Evolutionary conservation across 2,797 vertebrate genomes (phyloP).

Genomic region (Melanotaenia nigrans): DNA sequence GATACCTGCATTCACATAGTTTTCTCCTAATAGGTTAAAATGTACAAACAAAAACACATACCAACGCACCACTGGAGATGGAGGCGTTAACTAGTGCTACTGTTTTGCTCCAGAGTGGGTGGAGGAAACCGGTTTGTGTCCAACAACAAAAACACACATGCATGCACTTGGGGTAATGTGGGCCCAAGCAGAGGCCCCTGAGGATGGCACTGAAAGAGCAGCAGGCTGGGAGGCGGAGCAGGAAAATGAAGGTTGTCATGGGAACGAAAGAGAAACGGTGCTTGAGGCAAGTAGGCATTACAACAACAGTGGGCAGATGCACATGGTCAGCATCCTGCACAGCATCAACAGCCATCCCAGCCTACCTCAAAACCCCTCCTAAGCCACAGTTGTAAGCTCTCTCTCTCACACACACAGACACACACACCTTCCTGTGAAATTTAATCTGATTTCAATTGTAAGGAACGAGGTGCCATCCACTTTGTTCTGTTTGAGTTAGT

Average conservation of each 20-base stretch:
- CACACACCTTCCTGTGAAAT: constrained; percentile 27
- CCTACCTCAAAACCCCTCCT: constrained; percentile 44
- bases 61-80: constrained; percentile 44
- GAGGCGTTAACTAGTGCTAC: constrained; percentile 55
- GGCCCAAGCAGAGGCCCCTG: constrained; percentile 56
- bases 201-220: constrained; percentile 61
- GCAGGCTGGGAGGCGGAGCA: constrained; percentile 72
- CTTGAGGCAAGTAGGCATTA: constrained; percentile 74
- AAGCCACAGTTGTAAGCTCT: constrained; percentile 8
- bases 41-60: constrained; percentile 36
- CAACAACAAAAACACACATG: constrained; percentile 44
- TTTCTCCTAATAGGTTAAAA: constrained; percentile 25
- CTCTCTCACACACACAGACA: constrained; percentile 21
- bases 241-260: constrained; percentile 79
- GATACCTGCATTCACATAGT: constrained; percentile 18
- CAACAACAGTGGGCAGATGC: constrained; percentile 74
- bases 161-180: constrained; percentile 38
- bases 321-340: constrained; percentile 62
- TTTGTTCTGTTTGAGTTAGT: constrained; percentile 44
- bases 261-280: constrained; percentile 75
- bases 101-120: constrained; percentile 27
- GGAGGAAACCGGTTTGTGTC: constrained; percentile 44
- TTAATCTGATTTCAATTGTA: constrained; percentile 46
- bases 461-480: constrained; percentile 32
- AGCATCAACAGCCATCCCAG: constrained; percentile 52